A percentile compares a stretch with the other conserved stretches of the same genome.
These are phyloP conservation scores for Pterophyllum scalare DNA, from an alignment of 2,113 vertebrate genomes.

Conservation along the genomic window DNA sequence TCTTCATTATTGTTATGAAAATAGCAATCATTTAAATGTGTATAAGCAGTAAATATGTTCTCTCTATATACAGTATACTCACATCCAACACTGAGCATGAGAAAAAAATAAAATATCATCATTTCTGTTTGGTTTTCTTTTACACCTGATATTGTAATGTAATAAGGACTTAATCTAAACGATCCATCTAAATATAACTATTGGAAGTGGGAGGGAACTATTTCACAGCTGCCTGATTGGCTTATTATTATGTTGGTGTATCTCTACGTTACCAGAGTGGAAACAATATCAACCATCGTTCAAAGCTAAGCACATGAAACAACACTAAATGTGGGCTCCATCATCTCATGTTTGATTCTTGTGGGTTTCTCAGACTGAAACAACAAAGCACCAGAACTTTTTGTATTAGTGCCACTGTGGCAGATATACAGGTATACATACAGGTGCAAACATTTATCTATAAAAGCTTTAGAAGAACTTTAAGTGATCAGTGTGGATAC, in stretches of 20 bases:
- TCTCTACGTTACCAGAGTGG: constrained; percentile 5
- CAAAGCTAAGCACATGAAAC: not conserved
- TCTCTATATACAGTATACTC: constrained; percentile 22
- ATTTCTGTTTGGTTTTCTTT: constrained; percentile 10
- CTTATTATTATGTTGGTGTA: not conserved
- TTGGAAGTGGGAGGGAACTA: constrained; percentile 40
- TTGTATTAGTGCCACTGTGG: not conserved
- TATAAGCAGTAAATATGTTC: not conserved
- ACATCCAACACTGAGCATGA: constrained; percentile 12
- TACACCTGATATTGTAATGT: not conserved
- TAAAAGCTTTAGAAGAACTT: accelerated
- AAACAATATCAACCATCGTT: constrained; percentile 30
- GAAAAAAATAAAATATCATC: constrained; percentile 13
- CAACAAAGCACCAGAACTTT: not conserved
- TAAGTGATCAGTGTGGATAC: accelerated
- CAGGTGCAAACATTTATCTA: accelerated
- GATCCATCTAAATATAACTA: not conserved
- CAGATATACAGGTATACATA: accelerated
- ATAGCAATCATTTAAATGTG: not conserved
- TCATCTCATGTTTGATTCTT: not conserved
- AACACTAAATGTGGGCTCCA: not conserved
- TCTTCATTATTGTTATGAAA: not conserved
- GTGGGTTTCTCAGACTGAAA: not conserved
- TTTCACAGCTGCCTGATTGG: constrained; percentile 40
- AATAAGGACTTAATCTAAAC: not conserved